A percentile compares a stretch with the other conserved stretches of the same genome.
Evolutionary conservation across 2,888 invertebrate species (phyloP).

Genomic region (Orgyia antiqua): DNA sequence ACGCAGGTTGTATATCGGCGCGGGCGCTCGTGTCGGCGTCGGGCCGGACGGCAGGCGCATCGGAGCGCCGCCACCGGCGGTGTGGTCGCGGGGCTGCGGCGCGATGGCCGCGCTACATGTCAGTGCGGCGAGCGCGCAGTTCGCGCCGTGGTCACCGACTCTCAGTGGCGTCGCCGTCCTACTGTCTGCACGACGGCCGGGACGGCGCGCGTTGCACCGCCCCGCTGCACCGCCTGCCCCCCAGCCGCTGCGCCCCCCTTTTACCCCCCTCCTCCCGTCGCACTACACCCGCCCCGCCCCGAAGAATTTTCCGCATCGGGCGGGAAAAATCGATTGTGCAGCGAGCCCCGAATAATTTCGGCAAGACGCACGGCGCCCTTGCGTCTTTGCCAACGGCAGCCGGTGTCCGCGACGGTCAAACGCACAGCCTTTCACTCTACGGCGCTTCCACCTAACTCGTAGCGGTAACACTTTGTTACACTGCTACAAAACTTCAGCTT

Average conservation of each 20-base stretch:
- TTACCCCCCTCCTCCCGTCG: conserved; percentile 44
- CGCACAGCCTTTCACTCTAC: conserved; percentile 51
- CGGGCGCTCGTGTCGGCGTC: conserved; percentile 57
- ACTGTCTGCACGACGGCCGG: conserved; percentile 72
- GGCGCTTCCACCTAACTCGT: conserved; percentile 12
- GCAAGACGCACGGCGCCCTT: conserved; percentile 78
- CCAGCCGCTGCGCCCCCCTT: conserved; percentile 52
- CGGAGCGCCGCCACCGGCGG: conserved; percentile 70
- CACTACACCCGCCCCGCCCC: conserved; percentile 70
- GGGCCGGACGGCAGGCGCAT: conserved; percentile 69
- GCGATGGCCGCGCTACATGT: conserved; percentile 73
- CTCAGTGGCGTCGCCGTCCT: conserved; percentile 77
- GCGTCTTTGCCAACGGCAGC: conserved; percentile 47
- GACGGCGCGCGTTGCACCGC: conserved; percentile 74
- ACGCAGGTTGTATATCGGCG: conserved; percentile 42
- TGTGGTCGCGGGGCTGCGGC: conserved; percentile 65
- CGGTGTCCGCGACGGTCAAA: conserved; percentile 52
- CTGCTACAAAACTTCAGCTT: no score
- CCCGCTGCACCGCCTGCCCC: conserved; percentile 75
- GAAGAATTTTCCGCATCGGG: conserved; percentile 78
- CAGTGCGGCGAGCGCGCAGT: conserved; percentile 74
- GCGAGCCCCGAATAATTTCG: conserved; percentile 77
- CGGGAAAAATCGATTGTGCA: conserved; percentile 79
- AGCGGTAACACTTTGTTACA: conserved; percentile 10
- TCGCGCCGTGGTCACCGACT: conserved; percentile 76